Percentiles rank a stretch among this genome's conserved stretches.
These are phyloP conservation scores for Echinops telfairi DNA, from an alignment of 2,113 vertebrate species.

Conservation along the genomic window DNA sequence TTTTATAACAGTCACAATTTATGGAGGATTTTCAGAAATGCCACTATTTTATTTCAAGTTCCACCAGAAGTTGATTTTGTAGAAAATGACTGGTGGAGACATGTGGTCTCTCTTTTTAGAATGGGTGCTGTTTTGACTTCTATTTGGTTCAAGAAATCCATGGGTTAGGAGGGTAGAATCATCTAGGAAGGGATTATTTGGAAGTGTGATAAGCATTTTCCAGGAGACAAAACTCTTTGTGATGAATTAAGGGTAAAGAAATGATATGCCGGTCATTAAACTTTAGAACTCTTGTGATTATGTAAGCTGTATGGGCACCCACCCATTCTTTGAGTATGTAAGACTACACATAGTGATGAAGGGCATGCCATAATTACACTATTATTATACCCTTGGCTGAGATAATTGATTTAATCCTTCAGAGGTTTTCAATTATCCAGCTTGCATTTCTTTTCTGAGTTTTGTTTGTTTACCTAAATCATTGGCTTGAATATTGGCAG, in stretches of 20 bases:
- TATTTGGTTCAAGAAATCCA: not conserved
- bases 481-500: not conserved
- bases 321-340: too few species aligned
- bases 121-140: not conserved
- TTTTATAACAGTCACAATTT: not conserved
- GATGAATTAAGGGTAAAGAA: not conserved
- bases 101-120: not conserved
- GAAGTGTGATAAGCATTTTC: not conserved
- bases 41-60: slow-evolving; percentile 36
- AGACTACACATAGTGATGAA: too few species aligned
- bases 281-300: not conserved
- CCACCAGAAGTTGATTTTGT: not conserved
- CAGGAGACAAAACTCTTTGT: slow-evolving; percentile 2
- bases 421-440: not conserved
- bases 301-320: not conserved
- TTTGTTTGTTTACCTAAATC: not conserved
- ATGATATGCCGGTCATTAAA: not conserved
- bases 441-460: not conserved
- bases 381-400: not conserved
- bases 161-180: not conserved
- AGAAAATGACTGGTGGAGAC: not conserved
- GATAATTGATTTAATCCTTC: not conserved
- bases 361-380: too few species aligned
- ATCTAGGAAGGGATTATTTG: not conserved
- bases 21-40: not conserved